Percentiles rank a stretch among this genome's conserved stretches.
These are phyloP conservation scores for Brachyistius frenatus DNA, from an alignment of 2,113 vertebrate genomes.

Conservation along the genomic window DNA sequence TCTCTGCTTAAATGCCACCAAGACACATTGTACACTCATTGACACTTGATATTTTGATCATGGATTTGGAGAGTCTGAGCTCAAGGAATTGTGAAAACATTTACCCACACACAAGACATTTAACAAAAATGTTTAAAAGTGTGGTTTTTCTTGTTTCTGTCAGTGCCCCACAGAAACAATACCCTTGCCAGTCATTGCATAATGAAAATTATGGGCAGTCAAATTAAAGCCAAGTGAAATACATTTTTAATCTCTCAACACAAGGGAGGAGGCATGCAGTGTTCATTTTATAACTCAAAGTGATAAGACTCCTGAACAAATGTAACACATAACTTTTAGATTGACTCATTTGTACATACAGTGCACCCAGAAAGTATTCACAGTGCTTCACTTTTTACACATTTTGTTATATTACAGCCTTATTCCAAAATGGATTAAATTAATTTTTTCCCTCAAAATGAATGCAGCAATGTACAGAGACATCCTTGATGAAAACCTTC, in stretches of 20 bases:
- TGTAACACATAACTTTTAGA: background rate
- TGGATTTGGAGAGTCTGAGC: background rate
- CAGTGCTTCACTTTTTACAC: no score
- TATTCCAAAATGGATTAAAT: no score
- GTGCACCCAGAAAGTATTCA: no score
- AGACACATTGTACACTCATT: conserved; percentile 1
- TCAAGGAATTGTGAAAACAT: conserved; percentile 14
- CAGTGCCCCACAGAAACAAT: conserved; percentile 22
- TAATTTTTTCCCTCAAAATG: no score
- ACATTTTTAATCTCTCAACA: background rate
- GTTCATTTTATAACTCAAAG: background rate
- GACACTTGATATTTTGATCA: conserved; percentile 4
- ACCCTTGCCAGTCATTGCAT: background rate
- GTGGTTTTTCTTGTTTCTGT: conserved; percentile 9
- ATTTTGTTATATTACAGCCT: no score
- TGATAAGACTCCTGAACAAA: background rate
- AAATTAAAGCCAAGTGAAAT: background rate
- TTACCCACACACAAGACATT: conserved; percentile 23
- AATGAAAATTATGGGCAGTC: conserved; percentile 8
- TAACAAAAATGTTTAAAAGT: conserved; percentile 28
- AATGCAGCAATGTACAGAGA: no score
- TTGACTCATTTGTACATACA: background rate
- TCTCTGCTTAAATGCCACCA: background rate
- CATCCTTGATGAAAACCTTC: no score
- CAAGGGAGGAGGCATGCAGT: background rate